phyloP scores from a whole-genome alignment of 2,113 vertebrate species.

The Vimba vimba region DNA sequence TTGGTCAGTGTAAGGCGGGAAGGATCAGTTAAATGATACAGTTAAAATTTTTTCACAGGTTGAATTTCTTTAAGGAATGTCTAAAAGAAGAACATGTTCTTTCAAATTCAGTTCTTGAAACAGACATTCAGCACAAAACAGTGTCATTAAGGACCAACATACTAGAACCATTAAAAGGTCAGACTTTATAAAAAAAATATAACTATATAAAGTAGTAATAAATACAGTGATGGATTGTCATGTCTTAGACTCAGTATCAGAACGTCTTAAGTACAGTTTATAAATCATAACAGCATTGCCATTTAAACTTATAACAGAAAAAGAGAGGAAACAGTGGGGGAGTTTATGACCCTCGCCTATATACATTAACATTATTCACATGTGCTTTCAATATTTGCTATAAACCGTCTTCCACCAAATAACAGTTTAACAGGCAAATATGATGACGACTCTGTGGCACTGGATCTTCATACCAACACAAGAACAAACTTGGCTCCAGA shows the following conservation, averaged over 20 bases:
- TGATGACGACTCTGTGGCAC: conserved; percentile 32
- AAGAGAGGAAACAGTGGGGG: background rate
- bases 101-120: background rate
- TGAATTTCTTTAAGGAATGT: background rate
- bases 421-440: conserved; percentile 20
- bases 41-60: background rate
- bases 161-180: background rate
- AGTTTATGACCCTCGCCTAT: background rate
- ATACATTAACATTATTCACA: conserved; percentile 7
- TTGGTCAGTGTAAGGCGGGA: background rate
- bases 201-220: background rate
- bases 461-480: conserved; percentile 57
- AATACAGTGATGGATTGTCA: background rate
- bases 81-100: background rate
- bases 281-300: background rate
- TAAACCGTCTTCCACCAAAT: background rate
- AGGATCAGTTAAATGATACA: background rate
- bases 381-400: conserved; percentile 33
- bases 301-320: conserved; percentile 3
- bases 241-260: background rate
- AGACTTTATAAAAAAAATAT: background rate
- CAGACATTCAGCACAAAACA: background rate
- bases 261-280: background rate
- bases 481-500: conserved; percentile 57
- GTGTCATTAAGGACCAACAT: background rate